Evolutionary conservation across 1,140 invertebrate species (phyloP), one percentile per base, ranked within the genome.

Genomic region (Aricia agestis): DNA sequence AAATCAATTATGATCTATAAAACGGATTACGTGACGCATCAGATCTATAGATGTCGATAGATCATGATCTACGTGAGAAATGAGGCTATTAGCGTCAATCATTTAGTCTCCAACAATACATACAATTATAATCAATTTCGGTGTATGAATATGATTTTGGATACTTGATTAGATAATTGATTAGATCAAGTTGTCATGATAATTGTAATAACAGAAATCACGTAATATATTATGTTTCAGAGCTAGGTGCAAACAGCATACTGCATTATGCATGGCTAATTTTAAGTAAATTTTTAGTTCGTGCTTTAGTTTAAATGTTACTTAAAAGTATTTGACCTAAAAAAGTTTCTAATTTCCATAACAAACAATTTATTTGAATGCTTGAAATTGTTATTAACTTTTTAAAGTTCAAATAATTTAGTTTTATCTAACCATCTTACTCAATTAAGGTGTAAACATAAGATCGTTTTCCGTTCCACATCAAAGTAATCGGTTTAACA

Each of bases 81-180:
- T 45, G 42, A 65, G 71, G 68, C 68, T 71, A 76, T 79, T 77
- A 76, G 19, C 25, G 71, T 74, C 74, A 68, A 73, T 77, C 72
- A 76, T 66, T 72, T 69, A 69, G 57, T 36, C 36, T 18, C 68
- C 58, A 61, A 59, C 31, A 32, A 41, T 36, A 61, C 57, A 41
- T 15, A 45, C 42, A 68, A 61, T 61, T 61, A 63, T 68, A 69
- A 77, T 70, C 73, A 74, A 67, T 71, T 69, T 61, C 73, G 70
- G 57, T 70, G 17, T 66, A 70, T 73, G 67, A 73, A 42, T 67
- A 61, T 70, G 41, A 70, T 68, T 52, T 10, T 45, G 59, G 36
- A 73, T 57, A 52, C 17, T 52, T 52, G 45, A 52, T 52, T 2
- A 52, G 13, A 15, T 52, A 52, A 52, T 52, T 52, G 13, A 52